Evolutionary conservation across 2,113 vertebrate genomes (phyloP).

Genomic region (Dolichotis patagonum): DNA sequence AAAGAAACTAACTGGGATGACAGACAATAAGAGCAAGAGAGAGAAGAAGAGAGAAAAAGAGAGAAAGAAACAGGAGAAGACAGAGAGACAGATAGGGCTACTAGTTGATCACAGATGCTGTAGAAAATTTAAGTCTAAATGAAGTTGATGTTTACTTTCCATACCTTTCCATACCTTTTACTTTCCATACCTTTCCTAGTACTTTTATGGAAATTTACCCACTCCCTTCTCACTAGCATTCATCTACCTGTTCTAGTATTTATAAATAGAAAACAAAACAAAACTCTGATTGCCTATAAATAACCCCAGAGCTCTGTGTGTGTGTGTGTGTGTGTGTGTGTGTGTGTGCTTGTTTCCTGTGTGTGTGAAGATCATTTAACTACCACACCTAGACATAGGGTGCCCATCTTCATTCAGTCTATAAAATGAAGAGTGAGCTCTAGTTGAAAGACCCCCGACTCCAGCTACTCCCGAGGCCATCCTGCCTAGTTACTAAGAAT

Average conservation of each 20-base stretch:
- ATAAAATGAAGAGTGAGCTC: neutral
- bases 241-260: neutral
- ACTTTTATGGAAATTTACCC: neutral
- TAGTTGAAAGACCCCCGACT: neutral
- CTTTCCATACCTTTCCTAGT: too few species aligned
- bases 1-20: neutral
- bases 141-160: neutral
- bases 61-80: too few species aligned
- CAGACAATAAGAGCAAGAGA: neutral
- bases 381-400: neutral
- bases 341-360: neutral
- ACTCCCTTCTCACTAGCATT: neutral
- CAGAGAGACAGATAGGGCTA: neutral
- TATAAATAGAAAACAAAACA: neutral
- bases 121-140: neutral
- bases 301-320: neutral
- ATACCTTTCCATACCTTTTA: too few species aligned
- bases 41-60: too few species aligned
- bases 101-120: neutral
- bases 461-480: neutral
- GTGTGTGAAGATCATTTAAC: neutral
- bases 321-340: too few species aligned
- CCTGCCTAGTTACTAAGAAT: too few species aligned
- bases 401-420: neutral
- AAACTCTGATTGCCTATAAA: neutral